These are phyloP conservation scores for Tragopan temminckii DNA, from an alignment of 2,797 vertebrate species.

Conservation along the genomic window DNA sequence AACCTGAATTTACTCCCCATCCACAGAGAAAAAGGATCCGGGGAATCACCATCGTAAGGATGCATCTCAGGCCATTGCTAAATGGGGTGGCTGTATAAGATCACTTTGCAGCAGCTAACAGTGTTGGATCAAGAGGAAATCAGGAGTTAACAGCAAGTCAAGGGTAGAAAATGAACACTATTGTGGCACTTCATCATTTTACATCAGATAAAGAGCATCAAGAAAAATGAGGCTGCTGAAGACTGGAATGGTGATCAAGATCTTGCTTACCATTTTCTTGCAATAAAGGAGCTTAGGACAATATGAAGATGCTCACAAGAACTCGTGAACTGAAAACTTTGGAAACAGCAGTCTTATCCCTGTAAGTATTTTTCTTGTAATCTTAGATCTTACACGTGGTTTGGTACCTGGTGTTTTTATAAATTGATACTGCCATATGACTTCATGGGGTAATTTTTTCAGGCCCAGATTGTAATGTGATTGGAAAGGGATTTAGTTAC, in stretches of 20 bases:
- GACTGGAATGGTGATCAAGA: neutral
- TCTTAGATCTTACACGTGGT: neutral
- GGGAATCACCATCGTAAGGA: neutral
- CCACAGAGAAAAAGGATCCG: neutral
- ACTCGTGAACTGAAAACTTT: neutral
- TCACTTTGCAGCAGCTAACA: neutral
- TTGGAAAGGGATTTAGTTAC: neutral
- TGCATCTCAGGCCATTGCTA: neutral
- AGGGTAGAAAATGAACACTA: neutral
- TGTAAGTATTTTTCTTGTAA: conserved; percentile 48
- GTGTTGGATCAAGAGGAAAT: neutral
- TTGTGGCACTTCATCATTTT: neutral
- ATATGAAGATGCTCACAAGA: neutral
- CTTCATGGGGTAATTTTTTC: neutral
- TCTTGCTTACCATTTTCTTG: neutral
- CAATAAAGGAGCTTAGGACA: neutral
- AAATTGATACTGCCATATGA: neutral
- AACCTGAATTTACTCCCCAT: neutral
- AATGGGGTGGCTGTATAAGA: neutral
- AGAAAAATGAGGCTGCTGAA: conserved; percentile 19
- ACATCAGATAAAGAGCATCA: neutral
- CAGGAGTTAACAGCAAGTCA: neutral
- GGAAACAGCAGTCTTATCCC: neutral
- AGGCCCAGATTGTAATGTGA: neutral
- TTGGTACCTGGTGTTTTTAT: neutral